Conservation (phyloP, 2,797 vertebrate genomes). For the Sebastes baramenuke region DNA sequence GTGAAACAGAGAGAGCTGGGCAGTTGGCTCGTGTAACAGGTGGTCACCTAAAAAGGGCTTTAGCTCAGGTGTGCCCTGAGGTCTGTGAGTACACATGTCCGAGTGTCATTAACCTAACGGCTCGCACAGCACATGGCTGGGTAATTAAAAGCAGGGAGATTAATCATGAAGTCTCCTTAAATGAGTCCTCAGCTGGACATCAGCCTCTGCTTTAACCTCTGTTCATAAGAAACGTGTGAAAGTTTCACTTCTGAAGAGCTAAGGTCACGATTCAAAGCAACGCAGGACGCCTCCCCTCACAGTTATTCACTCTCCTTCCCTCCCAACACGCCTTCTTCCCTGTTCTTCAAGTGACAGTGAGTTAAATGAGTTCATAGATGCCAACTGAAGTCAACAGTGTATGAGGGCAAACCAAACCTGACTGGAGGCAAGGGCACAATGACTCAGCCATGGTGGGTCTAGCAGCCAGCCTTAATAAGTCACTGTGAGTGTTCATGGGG, state of each 20-base stretch:
- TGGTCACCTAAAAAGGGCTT: conserved; percentile 37
- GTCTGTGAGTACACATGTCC: conserved; percentile 47
- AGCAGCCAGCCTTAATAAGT: conserved; percentile 58
- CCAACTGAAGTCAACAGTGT: conserved; percentile 53
- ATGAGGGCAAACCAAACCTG: conserved; percentile 59
- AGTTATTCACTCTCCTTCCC: conserved; percentile 31
- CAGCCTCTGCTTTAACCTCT: neutral
- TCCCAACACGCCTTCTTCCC: conserved; percentile 1
- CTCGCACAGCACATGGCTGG: conserved; percentile 26
- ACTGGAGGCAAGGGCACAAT: conserved; percentile 64
- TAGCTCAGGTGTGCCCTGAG: conserved; percentile 26
- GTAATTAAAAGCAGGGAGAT: conserved; percentile 55
- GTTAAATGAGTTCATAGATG: conserved; percentile 60
- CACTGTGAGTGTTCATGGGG: conserved; percentile 34
- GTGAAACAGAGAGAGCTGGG: neutral
- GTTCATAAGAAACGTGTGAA: neutral
- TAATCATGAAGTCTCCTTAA: conserved; percentile 34
- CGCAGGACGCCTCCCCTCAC: conserved; percentile 1
- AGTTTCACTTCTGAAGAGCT: neutral
- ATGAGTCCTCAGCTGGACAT: conserved; percentile 10
- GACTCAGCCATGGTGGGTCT: conserved; percentile 55
- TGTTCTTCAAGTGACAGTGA: conserved; percentile 36
- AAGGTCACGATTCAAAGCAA: conserved; percentile 14
- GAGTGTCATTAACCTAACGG: conserved; percentile 45
- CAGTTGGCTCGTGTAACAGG: conserved; percentile 33